Evolutionary conservation across 92 coral and sea anemone species (phyloP), one percentile per base, ranked within the genome.

Genomic region (Pocillopora meandrina): DNA sequence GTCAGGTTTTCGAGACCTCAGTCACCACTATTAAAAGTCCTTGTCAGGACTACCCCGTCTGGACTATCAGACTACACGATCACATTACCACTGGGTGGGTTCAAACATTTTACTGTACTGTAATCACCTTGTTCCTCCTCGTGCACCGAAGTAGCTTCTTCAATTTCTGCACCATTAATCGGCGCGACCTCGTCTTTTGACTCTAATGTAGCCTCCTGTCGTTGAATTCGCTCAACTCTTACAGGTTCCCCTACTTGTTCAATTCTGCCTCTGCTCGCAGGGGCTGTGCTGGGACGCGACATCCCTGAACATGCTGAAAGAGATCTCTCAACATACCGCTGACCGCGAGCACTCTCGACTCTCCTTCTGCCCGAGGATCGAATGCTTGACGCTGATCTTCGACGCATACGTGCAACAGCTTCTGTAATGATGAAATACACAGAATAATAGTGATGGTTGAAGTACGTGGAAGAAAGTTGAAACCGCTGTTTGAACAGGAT

Each of bases 281-380:
- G 85, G 64, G 95, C 84, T 5, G 98, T 77, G 68, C 87, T 83
- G 7, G 95, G 95, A 33, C 95, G 92, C 0, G 95, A 90, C 71
- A 82, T 86, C 72, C 95, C 83, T 21, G 98, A 91, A 56, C 95
- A 87, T 71, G 98, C 95, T 61, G 98, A 94, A 85, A 88, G 63
- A 61, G 95, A 84, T 12, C 98, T 93, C 75, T 94, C 98, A 69
- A 94, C 88, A 36, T 90, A 75, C 77, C 98, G 93, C 89, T 92
- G 95, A 83, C 92, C 92, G 71, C 87, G 90, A 5, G 95, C 89
- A 85, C 98, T 94, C 85, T 94, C 88, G 61, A 94, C 93, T 71
- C 98, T 89, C 52, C 90, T 90, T 60, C 95, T 88, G 16, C 93
- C 93, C 4, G 98, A 90, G n/a, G 93, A 92, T 23, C 95, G 93